These are phyloP conservation scores for Taphrorychus bicolor DNA, from an alignment of 2,888 invertebrate species.

Conservation along the genomic window DNA sequence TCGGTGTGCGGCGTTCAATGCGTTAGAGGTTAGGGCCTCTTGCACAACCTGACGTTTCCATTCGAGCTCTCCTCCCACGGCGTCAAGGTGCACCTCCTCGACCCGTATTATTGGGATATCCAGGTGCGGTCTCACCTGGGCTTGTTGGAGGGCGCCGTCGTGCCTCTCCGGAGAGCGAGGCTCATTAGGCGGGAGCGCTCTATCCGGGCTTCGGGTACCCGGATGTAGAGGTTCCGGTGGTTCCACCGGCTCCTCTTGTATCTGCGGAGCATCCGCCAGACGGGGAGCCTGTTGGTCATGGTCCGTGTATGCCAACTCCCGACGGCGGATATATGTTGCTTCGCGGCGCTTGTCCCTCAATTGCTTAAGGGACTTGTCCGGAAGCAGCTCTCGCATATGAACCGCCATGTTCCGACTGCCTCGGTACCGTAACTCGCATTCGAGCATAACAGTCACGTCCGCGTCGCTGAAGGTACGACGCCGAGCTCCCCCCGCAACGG, in stretches of 20 bases:
- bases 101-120: too few relatives aligned
- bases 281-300: neutral
- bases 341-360: neutral
- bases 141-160: too few relatives aligned
- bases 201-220: too few relatives aligned
- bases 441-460: neutral
- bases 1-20: neutral
- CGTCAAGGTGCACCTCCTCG: neutral
- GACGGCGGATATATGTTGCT: neutral
- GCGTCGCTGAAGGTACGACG: neutral
- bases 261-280: neutral
- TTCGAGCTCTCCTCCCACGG: neutral
- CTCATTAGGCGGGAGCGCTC: too few relatives aligned
- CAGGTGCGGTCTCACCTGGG: too few relatives aligned
- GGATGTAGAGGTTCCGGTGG: too few relatives aligned
- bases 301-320: too few relatives aligned
- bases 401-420: slow-evolving; percentile 4
- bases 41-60: neutral
- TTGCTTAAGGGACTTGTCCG: neutral
- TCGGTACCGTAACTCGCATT: neutral
- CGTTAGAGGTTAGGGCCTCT: neutral
- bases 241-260: too few relatives aligned
- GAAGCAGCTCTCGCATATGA: slow-evolving; percentile 1
- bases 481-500: neutral
- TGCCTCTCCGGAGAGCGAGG: neutral